phyloP scores from a whole-genome alignment of 2,888 invertebrate species.

The Vanessa cardui region DNA sequence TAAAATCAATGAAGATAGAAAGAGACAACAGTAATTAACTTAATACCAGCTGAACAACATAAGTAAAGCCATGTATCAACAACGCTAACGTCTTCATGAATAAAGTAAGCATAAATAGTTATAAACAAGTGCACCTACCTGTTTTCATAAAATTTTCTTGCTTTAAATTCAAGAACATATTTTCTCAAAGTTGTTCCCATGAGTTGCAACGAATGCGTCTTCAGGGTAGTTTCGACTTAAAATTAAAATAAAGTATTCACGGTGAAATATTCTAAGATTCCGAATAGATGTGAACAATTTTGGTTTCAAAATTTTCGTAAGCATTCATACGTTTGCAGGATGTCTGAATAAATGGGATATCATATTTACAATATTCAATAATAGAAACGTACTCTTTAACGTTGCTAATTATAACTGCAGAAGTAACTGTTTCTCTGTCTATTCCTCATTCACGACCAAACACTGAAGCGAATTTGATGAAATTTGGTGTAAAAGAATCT shows the following conservation, averaged over 20 bases:
- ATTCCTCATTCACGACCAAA: no score
- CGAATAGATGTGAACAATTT: background rate
- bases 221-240: slow-evolving; percentile 27
- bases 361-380: no score
- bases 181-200: slow-evolving; percentile 27
- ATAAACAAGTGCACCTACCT: background rate
- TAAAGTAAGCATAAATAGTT: background rate
- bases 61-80: background rate
- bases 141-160: slow-evolving; percentile 13
- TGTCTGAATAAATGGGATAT: no score
- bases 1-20: no score
- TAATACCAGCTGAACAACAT: no score
- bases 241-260: slow-evolving; percentile 33
- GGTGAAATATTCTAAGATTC: slow-evolving; percentile 14
- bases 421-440: no score
- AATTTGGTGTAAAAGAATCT: no score
- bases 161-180: slow-evolving; percentile 23
- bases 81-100: background rate
- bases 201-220: slow-evolving; percentile 34
- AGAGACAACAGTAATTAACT: no score
- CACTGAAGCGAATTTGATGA: no score
- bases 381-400: no score
- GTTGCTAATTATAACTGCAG: no score
- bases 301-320: background rate
- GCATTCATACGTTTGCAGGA: no score